These are phyloP conservation scores for Arothron firmamentum DNA, from an alignment of 2,113 vertebrate genomes.

Conservation along the genomic window DNA sequence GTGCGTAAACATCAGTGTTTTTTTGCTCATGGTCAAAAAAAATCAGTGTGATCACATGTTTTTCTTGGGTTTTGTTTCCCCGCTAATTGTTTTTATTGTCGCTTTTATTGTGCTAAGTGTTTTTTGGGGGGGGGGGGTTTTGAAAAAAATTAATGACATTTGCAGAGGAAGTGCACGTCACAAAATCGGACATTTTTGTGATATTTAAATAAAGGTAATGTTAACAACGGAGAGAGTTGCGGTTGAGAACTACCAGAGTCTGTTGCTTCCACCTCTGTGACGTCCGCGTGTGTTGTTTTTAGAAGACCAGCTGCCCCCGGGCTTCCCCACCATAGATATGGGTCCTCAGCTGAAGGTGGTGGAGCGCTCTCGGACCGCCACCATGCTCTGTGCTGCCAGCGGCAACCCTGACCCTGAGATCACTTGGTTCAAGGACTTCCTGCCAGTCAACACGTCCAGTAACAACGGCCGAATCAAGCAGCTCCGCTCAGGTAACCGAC, in stretches of 20 bases:
- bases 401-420: slow-evolving; percentile 98
- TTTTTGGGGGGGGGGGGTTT: no score
- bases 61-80: no score
- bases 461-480: slow-evolving; percentile 98
- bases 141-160: no score
- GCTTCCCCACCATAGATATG: slow-evolving; percentile 98
- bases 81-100: no score
- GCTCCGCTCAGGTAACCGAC: slow-evolving; percentile 90
- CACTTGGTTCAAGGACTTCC: slow-evolving; percentile 99
- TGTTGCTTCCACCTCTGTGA: slow-evolving; percentile 9
- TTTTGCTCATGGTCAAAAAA: no score
- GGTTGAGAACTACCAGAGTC: background rate
- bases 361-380: slow-evolving; percentile 96
- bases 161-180: no score
- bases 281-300: slow-evolving; percentile 45
- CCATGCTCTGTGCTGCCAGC: slow-evolving; percentile 97
- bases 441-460: slow-evolving; percentile 94
- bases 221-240: no score
- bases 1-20: no score
- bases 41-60: no score
- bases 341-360: slow-evolving; percentile 98
- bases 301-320: slow-evolving; percentile 97
- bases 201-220: no score
- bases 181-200: no score
- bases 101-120: no score